These are phyloP conservation scores for Calcarius ornatus DNA, from an alignment of 2,113 vertebrate species.

Conservation along the genomic window DNA sequence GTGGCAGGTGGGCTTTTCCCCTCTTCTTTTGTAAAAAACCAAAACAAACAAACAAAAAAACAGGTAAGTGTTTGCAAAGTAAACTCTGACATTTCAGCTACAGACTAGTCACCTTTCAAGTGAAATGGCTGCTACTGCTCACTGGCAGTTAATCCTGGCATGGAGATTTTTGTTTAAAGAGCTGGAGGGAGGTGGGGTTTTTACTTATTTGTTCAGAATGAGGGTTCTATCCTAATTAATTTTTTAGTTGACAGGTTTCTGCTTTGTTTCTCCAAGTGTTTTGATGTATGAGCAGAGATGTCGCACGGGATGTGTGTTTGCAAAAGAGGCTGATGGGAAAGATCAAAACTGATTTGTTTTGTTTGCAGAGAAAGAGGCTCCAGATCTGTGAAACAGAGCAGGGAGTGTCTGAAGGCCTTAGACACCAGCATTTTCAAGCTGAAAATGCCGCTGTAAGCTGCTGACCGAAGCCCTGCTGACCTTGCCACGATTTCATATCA, in stretches of 20 bases:
- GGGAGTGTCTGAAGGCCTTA: background rate
- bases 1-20: background rate
- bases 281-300: slow-evolving; percentile 43
- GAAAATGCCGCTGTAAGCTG: background rate
- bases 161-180: background rate
- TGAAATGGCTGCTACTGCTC: background rate
- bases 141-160: background rate
- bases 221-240: slow-evolving; percentile 46
- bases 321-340: slow-evolving; percentile 35
- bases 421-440: background rate
- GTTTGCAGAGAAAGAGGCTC: slow-evolving; percentile 5
- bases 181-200: background rate
- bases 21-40: background rate
- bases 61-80: background rate
- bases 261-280: slow-evolving; percentile 57
- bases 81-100: background rate
- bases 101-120: background rate
- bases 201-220: slow-evolving; percentile 7
- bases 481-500: background rate
- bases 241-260: slow-evolving; percentile 60
- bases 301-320: background rate
- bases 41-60: too few relatives aligned
- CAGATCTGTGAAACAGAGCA: background rate
- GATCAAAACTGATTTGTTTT: slow-evolving; percentile 44
- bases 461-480: background rate